phyloP scores from a whole-genome alignment of 1,140 invertebrate genomes.

The Lucilia cuprina region DNA sequence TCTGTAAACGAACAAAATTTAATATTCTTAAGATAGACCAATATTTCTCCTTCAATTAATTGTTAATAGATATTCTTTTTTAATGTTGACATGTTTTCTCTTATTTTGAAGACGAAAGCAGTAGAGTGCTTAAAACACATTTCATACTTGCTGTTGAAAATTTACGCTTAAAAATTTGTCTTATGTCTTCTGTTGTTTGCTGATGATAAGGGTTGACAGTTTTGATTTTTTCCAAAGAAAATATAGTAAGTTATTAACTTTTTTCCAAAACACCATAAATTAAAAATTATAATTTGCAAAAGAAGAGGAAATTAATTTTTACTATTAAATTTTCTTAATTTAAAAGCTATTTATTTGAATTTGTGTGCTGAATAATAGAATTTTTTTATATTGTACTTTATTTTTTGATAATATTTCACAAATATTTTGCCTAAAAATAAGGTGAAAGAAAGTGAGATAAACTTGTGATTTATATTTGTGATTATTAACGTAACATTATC shows the following conservation, averaged over 20 bases:
- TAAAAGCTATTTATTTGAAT: no score
- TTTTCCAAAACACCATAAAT: not conserved
- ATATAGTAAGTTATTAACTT: not conserved
- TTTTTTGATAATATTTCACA: not conserved
- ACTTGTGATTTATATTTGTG: not conserved
- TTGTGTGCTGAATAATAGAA: not conserved
- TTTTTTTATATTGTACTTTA: not conserved
- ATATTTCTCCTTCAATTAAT: not conserved
- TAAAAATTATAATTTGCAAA: not conserved
- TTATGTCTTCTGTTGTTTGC: not conserved
- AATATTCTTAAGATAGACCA: not conserved
- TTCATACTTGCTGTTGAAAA: not conserved
- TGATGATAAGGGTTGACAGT: slow-evolving; percentile 4
- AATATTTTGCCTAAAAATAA: not conserved
- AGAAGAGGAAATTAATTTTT: not conserved
- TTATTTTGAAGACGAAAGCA: not conserved
- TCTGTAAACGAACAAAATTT: no score
- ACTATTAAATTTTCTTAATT: not conserved
- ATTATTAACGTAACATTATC: not conserved
- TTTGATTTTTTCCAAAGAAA: not conserved
- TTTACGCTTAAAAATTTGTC: not conserved
- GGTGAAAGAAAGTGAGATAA: not conserved
- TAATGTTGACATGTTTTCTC: not conserved
- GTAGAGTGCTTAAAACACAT: no score
- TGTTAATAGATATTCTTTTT: not conserved